A percentile compares a stretch with the other conserved stretches of the same genome.
Evolutionary conservation across 2,113 vertebrate genomes (phyloP).

Genomic region (Hydrolagus affinis): DNA sequence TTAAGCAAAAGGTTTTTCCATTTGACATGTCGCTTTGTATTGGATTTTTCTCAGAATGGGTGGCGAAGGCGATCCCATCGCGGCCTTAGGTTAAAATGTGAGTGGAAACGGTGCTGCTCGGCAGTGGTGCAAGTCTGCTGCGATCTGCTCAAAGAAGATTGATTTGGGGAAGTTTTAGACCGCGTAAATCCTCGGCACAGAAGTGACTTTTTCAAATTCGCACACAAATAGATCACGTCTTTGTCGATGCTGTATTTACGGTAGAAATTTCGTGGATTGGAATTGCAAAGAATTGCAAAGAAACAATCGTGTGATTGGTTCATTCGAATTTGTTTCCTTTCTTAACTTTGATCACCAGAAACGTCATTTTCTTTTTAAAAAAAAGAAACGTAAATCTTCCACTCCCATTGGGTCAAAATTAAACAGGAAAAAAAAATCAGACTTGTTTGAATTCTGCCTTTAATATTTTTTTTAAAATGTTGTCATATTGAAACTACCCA

Average conservation of each 20-base stretch:
- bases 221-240: background rate
- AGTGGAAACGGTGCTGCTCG: background rate
- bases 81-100: background rate
- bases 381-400: too few species aligned
- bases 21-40: background rate
- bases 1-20: background rate
- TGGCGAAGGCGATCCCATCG: background rate
- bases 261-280: background rate
- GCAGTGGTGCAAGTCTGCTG: background rate
- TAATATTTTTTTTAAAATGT: background rate
- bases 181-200: too few species aligned
- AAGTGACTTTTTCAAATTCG: background rate
- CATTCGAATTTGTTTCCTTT: background rate
- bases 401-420: too few species aligned
- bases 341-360: background rate
- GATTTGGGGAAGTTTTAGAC: conserved; percentile 8
- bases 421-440: background rate
- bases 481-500: background rate
- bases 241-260: background rate
- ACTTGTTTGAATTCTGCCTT: background rate
- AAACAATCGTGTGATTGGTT: background rate
- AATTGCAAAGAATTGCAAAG: background rate
- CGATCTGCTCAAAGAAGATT: background rate
- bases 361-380: too few species aligned
- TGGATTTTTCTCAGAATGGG: background rate